phyloP scores from a whole-genome alignment of 2,888 invertebrate genomes.

The Euplexia lucipara region DNA sequence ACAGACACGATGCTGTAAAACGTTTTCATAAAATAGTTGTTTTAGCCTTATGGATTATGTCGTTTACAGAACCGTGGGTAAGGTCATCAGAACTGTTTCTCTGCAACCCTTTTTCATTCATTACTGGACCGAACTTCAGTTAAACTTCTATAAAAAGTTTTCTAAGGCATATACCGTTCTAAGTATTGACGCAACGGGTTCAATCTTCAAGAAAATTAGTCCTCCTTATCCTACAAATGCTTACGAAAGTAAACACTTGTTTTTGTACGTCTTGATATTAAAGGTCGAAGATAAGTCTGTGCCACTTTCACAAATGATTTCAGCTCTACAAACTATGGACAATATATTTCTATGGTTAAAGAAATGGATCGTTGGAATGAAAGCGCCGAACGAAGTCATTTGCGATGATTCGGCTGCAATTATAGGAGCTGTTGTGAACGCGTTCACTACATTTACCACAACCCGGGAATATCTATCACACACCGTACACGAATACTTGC shows the following conservation, averaged over 20 bases:
- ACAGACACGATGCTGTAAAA: conserved; percentile 33
- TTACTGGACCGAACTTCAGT: conserved; percentile 38
- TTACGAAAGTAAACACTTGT: conserved; percentile 39
- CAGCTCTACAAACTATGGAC: conserved; percentile 24
- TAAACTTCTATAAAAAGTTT: conserved; percentile 18
- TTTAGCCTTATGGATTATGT: conserved; percentile 32
- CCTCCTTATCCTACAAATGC: conserved; percentile 24
- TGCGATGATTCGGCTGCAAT: conserved; percentile 24
- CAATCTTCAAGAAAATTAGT: conserved; percentile 28
- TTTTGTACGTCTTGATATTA: too few species aligned
- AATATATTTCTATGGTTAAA: conserved; percentile 38
- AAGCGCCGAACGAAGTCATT: conserved; percentile 11
- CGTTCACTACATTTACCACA: conserved; percentile 21
- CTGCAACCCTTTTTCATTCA: conserved; percentile 37
- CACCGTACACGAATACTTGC: conserved; percentile 18
- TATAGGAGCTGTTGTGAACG: conserved; percentile 26
- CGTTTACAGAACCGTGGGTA: conserved; percentile 31
- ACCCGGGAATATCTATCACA: conserved; percentile 29
- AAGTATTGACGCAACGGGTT: conserved; percentile 40
- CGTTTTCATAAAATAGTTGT: conserved; percentile 33
- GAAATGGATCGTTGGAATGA: conserved; percentile 31
- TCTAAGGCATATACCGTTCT: conserved; percentile 17
- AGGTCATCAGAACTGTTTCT: conserved; percentile 36
- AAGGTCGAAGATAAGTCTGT: too few species aligned
- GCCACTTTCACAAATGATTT: conserved; percentile 31